A percentile compares a stretch with the other conserved stretches of the same genome.
These are phyloP conservation scores for Drosophila eugracilis DNA, from an alignment of 1,140 invertebrate genomes.

Conservation along the genomic window DNA sequence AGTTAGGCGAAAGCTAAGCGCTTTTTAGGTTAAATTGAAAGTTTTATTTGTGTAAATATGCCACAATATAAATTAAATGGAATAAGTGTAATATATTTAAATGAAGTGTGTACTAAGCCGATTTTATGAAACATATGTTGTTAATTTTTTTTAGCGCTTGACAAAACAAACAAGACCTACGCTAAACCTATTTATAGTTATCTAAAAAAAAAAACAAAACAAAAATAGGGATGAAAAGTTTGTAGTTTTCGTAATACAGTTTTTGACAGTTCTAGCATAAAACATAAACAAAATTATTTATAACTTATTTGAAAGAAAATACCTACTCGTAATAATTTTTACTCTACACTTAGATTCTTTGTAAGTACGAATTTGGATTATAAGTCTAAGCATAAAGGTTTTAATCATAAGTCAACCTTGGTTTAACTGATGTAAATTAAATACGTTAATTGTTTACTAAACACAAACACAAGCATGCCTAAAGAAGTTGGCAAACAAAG, in stretches of 20 bases:
- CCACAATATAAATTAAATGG: slow-evolving; percentile 11
- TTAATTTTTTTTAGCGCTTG: slow-evolving; percentile 71
- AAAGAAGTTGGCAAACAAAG: slow-evolving; percentile 33
- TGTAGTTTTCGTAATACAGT: slow-evolving; percentile 43
- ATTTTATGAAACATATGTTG: slow-evolving; percentile 67
- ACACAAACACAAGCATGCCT: slow-evolving; percentile 40
- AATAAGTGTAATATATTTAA: slow-evolving; percentile 53
- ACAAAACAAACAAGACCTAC: slow-evolving; percentile 35
- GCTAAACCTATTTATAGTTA: slow-evolving; percentile 21
- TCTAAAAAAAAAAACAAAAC: slow-evolving; percentile 32
- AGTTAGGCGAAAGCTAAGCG: slow-evolving; percentile 3
- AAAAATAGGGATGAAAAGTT: slow-evolving; percentile 35
- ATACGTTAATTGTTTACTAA: slow-evolving; percentile 82
- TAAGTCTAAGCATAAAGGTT: slow-evolving; percentile 71
- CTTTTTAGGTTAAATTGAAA: slow-evolving; percentile 8
- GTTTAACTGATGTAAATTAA: slow-evolving; percentile 80
- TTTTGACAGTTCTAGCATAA: slow-evolving; percentile 58
- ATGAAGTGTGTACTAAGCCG: slow-evolving; percentile 46
- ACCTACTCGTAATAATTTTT: slow-evolving; percentile 59
- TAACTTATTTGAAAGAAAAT: slow-evolving; percentile 66
- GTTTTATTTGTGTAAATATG: slow-evolving; percentile 62
- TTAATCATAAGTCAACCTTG: slow-evolving; percentile 62
- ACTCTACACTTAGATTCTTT: slow-evolving; percentile 64
- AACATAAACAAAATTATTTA: slow-evolving; percentile 63
- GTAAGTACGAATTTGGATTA: slow-evolving; percentile 72